Base-by-base conservation (phyloP, 2,888 invertebrate genomes). In the Mythimna albipuncta region DNA sequence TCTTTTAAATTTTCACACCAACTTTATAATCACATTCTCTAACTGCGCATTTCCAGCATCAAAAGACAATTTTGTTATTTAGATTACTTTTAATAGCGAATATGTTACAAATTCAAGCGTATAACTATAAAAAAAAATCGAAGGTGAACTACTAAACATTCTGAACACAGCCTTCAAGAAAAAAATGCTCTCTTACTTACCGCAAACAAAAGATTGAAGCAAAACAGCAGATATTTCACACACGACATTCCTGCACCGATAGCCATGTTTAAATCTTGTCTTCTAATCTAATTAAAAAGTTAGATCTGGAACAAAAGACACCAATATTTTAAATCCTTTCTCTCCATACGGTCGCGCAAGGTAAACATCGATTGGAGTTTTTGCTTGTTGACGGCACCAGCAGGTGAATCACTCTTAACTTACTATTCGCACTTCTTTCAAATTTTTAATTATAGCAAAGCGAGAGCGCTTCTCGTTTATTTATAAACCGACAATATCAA, bases 121-220 rank as follows among this genome's bases (percentile, higher is more conserved):
- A n/a, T 52, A 62, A 16, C 61, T 75, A 58, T 44, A 72, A 47
- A 47, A 80, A 71, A 71, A 82, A 81, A 75, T 64, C 57, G 71
- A 77, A 84, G 82, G 76, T 79, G 69, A 81, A 32, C 32, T 4
- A 32, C 32, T 32, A 2, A 32, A 76, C 77, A 54, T 26, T 26
- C 26, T 26, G 26, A 26, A 67, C 41, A 71, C 57, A 77, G 72
- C 69, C 65, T 81, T 84, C 78, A 68, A 73, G 50, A 81, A 85
- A 81, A 80, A 75, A 79, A 69, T 72, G 97, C 98, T 32, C 35
- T 97, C 98, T 64, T 74, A 99, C 99, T 76, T 80, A 99, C 99
- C 95, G 98, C 98, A 96, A 98, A 98, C 85, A 98, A 94, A 85
- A 98, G 97, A 95, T 99, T 99, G 97, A 98, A 98, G 87, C 98